Base-by-base conservation (phyloP, 2,113 vertebrate genomes). In the Bucco capensis region DNA sequence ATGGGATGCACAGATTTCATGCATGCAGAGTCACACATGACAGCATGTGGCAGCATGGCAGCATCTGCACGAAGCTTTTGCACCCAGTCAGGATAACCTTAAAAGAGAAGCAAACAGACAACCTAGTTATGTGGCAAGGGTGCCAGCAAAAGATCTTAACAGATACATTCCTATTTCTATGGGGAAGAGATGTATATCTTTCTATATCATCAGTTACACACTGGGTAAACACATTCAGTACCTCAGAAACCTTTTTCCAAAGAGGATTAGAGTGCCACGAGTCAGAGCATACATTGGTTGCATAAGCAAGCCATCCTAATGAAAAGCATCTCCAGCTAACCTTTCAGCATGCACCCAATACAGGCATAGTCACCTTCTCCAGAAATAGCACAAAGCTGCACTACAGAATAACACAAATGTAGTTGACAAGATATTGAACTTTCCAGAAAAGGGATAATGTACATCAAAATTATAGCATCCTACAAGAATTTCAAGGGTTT, bases 1-100 rank as follows among this genome's bases (percentile, higher is more conserved):
- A 50, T 15, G 46, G 19, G 46, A 56, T 66, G 35, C 24, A 46
- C 0, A 0, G 25, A 30, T 12, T 67, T 42, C 0, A 0, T 24
- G 42, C 18, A 5, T 0, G 1, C 6, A 1, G 54, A 56, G 51
- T 28, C 58, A 40, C 25, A 33, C 23, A 51, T 37, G 49, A 40
- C n/a, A 33, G 42, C 0, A 0, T 0, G 1, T 67, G 78, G 49
- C 3, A 0, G 25, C 1, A 1, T 12, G 54, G 25, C 61, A 73
- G 22, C 60, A 30, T 42, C 49, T 51, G 49, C 37, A 18, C 10
- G 27, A 73, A n/a, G 37, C 53, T 69, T 27, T 22, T n/a, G 28
- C 1, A 1, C 5, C 24, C 5, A 2, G 44, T 58, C 61, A 64
- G 38, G 19, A 27, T 35, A 40, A 53, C 40, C 10, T 44, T 2